Percentiles rank a stretch among this genome's conserved stretches.
Evolutionary conservation across 2,113 vertebrate genomes (phyloP).

Genomic region (Nymphicus hollandicus): DNA sequence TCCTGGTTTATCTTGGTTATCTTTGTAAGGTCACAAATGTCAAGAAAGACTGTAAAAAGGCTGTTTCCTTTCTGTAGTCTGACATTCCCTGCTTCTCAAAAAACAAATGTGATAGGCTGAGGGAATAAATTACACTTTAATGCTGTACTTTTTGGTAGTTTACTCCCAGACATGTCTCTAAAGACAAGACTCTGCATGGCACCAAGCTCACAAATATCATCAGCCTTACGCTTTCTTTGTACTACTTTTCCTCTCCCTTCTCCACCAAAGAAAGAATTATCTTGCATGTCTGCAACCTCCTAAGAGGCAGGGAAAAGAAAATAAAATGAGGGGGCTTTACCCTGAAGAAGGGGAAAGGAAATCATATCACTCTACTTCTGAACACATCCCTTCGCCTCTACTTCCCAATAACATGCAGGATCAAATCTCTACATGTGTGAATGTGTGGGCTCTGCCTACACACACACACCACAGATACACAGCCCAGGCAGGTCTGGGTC

Average conservation of each 20-base stretch:
- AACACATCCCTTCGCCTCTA: background rate
- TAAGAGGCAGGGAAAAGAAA: background rate
- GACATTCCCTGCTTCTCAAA: background rate
- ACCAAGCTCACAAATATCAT: conserved; percentile 28
- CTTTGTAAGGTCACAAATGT: background rate
- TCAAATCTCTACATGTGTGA: background rate
- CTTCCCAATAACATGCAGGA: background rate
- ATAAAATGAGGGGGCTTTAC: background rate
- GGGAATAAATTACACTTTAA: background rate
- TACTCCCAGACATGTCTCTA: background rate
- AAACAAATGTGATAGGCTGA: background rate
- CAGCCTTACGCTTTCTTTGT: background rate
- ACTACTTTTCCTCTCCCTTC: background rate
- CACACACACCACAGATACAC: rapidly evolving
- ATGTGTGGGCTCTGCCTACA: background rate
- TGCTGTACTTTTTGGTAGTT: background rate
- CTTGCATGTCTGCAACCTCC: background rate
- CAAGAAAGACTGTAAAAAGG: background rate
- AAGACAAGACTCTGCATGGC: background rate
- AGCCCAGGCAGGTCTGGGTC: background rate
- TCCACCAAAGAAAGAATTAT: background rate
- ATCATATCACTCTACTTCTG: background rate
- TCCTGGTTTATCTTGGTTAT: background rate
- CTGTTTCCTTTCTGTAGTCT: background rate
- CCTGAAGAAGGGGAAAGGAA: background rate